These are phyloP conservation scores for Echiichthys vipera DNA, from an alignment of 2,797 vertebrate species.

Conservation along the genomic window DNA sequence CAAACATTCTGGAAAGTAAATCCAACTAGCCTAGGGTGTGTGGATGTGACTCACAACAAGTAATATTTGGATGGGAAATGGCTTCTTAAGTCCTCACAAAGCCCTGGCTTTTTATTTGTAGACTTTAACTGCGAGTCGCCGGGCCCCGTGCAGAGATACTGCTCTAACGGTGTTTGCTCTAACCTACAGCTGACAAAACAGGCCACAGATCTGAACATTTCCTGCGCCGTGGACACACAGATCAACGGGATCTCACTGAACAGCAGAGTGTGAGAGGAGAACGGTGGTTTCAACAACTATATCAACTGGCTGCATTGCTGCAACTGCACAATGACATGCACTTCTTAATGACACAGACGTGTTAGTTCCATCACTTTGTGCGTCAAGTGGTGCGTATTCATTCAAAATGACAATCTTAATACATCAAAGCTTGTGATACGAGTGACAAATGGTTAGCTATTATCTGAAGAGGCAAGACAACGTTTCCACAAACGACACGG, in stretches of 20 bases:
- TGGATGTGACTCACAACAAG: slow-evolving; percentile 60
- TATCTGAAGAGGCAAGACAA: slow-evolving; percentile 63
- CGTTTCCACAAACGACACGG: slow-evolving; percentile 38
- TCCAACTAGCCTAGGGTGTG: slow-evolving; percentile 46
- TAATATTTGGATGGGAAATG: slow-evolving; percentile 63
- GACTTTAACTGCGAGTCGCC: slow-evolving; percentile 44
- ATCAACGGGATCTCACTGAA: slow-evolving; percentile 44
- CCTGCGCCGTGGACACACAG: slow-evolving; percentile 44
- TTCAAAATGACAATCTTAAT: slow-evolving; percentile 58
- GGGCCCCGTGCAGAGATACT: slow-evolving; percentile 42
- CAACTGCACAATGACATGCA: slow-evolving; percentile 56
- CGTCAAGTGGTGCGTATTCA: slow-evolving; percentile 34
- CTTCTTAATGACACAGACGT: slow-evolving; percentile 55
- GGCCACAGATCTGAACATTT: slow-evolving; percentile 39
- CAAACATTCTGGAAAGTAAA: slow-evolving; percentile 49
- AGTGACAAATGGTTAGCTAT: slow-evolving; percentile 59
- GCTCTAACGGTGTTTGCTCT: slow-evolving; percentile 49
- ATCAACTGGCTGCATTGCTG: slow-evolving; percentile 29
- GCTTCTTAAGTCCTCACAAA: slow-evolving; percentile 68
- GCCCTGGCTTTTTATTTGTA: slow-evolving; percentile 52
- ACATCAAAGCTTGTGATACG: slow-evolving; percentile 44
- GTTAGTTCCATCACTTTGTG: slow-evolving; percentile 55
- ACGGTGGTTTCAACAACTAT: slow-evolving; percentile 47
- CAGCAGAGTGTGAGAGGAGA: slow-evolving; percentile 19
- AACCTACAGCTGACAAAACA: slow-evolving; percentile 68